phyloP scores from a whole-genome alignment of 1,140 invertebrate genomes.

The Panagrolaimus sp. region DNA sequence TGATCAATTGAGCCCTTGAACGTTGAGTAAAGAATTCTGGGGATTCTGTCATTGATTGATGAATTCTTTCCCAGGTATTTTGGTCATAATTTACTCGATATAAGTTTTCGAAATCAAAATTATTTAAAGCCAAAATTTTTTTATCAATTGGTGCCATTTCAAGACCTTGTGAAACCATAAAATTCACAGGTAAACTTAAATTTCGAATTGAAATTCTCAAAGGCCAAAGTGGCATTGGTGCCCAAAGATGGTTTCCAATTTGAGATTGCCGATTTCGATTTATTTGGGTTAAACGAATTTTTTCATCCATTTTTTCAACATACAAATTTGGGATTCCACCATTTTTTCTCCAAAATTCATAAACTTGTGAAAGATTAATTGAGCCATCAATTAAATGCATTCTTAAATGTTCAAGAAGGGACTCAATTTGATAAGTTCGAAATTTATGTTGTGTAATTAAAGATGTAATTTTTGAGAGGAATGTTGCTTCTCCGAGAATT shows the following conservation, averaged over 20 bases:
- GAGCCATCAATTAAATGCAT: slow-evolving; percentile 1
- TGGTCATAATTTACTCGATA: slow-evolving; percentile 35
- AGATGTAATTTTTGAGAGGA: not conserved
- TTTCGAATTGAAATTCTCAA: not conserved
- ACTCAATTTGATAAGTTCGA: slow-evolving; percentile 10
- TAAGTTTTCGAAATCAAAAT: slow-evolving; percentile 18
- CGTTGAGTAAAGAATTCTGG: not conserved
- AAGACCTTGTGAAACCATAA: not conserved
- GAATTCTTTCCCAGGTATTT: slow-evolving; percentile 22
- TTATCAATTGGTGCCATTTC: slow-evolving; percentile 18
- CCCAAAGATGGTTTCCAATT: slow-evolving; percentile 12
- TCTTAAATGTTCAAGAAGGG: not conserved
- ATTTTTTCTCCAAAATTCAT: slow-evolving; percentile 2
- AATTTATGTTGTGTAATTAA: not conserved
- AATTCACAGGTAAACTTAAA: not conserved
- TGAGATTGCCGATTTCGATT: not conserved
- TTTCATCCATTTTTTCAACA: slow-evolving; percentile 6
- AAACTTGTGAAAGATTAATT: not conserved
- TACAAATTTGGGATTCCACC: slow-evolving; percentile 15
- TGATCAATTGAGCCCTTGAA: slow-evolving; percentile 26
- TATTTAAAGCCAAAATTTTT: not conserved
- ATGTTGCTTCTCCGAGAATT: not conserved
- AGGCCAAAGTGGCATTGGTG: slow-evolving; percentile 8
- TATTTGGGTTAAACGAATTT: slow-evolving; percentile 7
- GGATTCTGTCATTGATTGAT: not conserved